phyloP scores from a whole-genome alignment of 1,140 invertebrate genomes.

The Colletes latitarsis region DNA sequence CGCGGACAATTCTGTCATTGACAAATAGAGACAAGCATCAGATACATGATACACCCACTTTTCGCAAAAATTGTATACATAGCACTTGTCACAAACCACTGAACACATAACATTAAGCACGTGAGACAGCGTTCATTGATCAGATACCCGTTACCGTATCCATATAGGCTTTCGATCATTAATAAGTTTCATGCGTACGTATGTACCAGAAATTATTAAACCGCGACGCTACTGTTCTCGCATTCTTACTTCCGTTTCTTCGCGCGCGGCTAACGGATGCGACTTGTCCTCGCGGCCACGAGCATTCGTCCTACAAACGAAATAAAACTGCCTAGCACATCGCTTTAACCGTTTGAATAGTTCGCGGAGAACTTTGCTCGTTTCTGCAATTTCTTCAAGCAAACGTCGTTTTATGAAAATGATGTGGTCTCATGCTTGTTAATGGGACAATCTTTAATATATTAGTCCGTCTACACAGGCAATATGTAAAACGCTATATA shows the following conservation, averaged over 20 bases:
- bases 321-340: background rate
- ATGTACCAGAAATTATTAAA: background rate
- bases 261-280: background rate
- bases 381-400: too few species aligned
- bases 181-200: slow-evolving; percentile 8
- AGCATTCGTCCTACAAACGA: background rate
- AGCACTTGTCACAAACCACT: too few species aligned
- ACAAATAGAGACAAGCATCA: background rate
- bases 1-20: background rate
- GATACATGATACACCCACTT: background rate
- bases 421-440: too few species aligned
- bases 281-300: background rate
- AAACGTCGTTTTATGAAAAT: too few species aligned
- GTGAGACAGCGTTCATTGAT: background rate
- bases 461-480: too few species aligned
- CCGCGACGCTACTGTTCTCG: slow-evolving; percentile 1
- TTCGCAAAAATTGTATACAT: background rate
- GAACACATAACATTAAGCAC: background rate
- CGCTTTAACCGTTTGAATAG: background rate
- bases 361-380: too few species aligned
- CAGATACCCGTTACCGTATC: slow-evolving; percentile 10
- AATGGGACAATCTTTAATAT: too few species aligned
- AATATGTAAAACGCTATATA: too few species aligned
- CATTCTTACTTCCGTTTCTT: background rate
- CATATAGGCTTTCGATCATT: slow-evolving; percentile 5